These are phyloP conservation scores for Plecturocebus donacophilus DNA, from an alignment of 2,113 vertebrate species.

Conservation along the genomic window DNA sequence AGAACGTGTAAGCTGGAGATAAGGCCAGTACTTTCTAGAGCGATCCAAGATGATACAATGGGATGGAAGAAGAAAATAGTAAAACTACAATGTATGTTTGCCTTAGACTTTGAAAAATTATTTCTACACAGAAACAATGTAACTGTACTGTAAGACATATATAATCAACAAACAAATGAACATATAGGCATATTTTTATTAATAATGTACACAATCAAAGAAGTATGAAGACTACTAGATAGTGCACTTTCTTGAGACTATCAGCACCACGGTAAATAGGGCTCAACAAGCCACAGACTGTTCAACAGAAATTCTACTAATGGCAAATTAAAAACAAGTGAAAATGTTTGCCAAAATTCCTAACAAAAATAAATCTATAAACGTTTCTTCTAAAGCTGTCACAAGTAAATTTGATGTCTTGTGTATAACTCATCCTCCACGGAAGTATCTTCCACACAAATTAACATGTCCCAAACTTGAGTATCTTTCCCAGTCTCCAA, in stretches of 20 bases:
- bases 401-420: constrained; percentile 3
- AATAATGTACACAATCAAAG: neutral
- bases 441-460: constrained; percentile 19
- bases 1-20: neutral
- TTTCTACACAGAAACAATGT: neutral
- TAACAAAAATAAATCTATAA: constrained; percentile 19
- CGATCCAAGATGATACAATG: neutral
- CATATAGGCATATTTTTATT: neutral
- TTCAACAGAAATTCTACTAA: neutral
- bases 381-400: neutral
- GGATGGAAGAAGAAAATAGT: neutral
- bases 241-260: neutral
- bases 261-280: neutral
- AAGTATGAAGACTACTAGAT: neutral
- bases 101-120: constrained; percentile 14
- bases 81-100: neutral
- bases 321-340: neutral
- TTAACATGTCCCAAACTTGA: neutral
- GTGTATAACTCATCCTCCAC: neutral
- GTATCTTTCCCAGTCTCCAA: neutral
- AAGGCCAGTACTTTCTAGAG: neutral
- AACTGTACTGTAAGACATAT: neutral
- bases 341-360: constrained; percentile 42
- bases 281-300: constrained; percentile 1
- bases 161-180: neutral